Evolutionary conservation across 2,797 vertebrate genomes (phyloP), one percentile per base, ranked within the genome.

Genomic region (Hipposideros larvatus): DNA sequence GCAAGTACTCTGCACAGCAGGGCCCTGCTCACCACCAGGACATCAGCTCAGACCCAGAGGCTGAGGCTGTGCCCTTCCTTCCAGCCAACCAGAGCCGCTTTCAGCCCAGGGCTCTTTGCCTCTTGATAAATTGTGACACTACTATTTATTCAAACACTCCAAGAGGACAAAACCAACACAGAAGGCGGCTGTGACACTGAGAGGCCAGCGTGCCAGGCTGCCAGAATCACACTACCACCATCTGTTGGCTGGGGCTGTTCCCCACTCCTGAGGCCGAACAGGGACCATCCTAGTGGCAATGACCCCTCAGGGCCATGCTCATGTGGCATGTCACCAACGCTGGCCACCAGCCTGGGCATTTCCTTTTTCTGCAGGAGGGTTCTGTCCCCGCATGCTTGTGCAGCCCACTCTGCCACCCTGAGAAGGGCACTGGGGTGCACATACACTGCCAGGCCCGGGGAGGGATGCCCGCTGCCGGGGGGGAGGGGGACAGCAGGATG

Each of bases 321-420:
- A 19, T 0, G 0, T 2, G 37, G 70, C 61, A 11, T 55, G 37
- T 46, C 74, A 31, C 65, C 46, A 21, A 10, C 15, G 18, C 11
- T 5, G 43, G 55, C 53, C 8, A 1, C 9, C 1, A 2, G 65
- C 59, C 48, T 13, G 1, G 6, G 74, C 1, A 5, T 37, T 3
- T 18, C 14, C n/a, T 37, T 34, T 15, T 22, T 9, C 51, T 31
- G 41, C 63, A 24, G 78, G 41, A 68, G 31, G 71, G 11, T 18
- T 46, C 11, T 5, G n/a, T 9, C 43, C 10, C 41, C n/a, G 28
- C 1, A 1, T 28, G 16, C 16, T 19, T 1, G 26, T 14, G 21
- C 6, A 18, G 41, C 51, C n/a, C 28, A 24, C 13, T 2, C 1
- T 0, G 1, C 16, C 11, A 8, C 24, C 19, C 18, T 7, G 5